These are phyloP conservation scores for Osmoderma eremita DNA, from an alignment of 2,888 invertebrate genomes.

Conservation along the genomic window DNA sequence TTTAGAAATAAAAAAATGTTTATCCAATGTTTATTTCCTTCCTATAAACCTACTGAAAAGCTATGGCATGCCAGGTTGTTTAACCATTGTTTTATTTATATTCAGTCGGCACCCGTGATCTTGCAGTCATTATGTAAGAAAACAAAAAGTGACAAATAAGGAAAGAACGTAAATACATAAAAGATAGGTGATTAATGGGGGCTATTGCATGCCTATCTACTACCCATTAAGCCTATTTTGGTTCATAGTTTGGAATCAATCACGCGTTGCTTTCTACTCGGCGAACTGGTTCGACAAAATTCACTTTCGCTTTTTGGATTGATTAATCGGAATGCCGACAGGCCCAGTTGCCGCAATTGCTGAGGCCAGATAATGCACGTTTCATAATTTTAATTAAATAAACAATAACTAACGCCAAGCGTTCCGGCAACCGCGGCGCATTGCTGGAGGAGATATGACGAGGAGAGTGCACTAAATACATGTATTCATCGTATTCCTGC, in stretches of 20 bases:
- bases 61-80: too few species aligned
- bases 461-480: background rate
- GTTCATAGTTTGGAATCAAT: conserved; percentile 37
- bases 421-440: conserved; percentile 9
- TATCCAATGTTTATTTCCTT: too few species aligned
- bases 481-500: background rate
- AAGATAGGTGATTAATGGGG: conserved; percentile 18
- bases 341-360: background rate
- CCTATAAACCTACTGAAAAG: too few species aligned
- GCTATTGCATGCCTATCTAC: conserved; percentile 1
- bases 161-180: conserved; percentile 3
- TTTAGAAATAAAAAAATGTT: too few species aligned
- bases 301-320: conserved; percentile 48
- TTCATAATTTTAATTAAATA: conserved; percentile 46
- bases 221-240: conserved; percentile 26
- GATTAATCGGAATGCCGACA: conserved; percentile 45
- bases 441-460: too few species aligned
- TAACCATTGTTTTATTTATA: too few species aligned
- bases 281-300: conserved; percentile 44
- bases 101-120: too few species aligned
- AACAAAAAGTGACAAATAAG: background rate
- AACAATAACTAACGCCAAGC: conserved; percentile 41
- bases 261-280: conserved; percentile 48
- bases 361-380: conserved; percentile 40
- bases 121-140: too few species aligned